Evolutionary conservation across 2,113 vertebrate genomes (phyloP), one percentile per base, ranked within the genome.

Genomic region (Meleagris gallopavo): DNA sequence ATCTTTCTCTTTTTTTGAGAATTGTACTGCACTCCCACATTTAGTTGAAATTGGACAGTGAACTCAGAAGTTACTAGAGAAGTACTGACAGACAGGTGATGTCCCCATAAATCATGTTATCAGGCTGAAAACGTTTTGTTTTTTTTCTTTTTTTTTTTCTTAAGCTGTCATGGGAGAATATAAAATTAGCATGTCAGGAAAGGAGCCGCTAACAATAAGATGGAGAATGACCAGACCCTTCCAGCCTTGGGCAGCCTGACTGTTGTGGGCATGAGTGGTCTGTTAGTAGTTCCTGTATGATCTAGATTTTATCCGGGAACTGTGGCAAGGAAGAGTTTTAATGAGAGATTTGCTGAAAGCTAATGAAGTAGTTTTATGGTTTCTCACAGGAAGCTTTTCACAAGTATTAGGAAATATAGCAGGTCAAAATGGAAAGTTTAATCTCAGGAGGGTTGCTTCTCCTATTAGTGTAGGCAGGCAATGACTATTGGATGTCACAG

Each of bases 111-210:
- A 88, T 88, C 60, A 70, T 77, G 20, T 83, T 91, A 76, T 61
- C 36, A 70, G 67, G n/a, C 30, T 93, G 21, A 88, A 93, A 76
- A 4, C 20, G 65, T 93, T 79, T 22, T 95, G 65, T 93, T 48
- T 57, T 95, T 76, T 22, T 95, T 22, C 57, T 96, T 76, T 25
- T 94, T 20, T 46, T 50, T 50, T 89, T 43, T 46, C 72, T 54
- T 2, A 4, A 86, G 32, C 67, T 92, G 36, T 73, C 74, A 69
- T 38, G 81, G 54, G 36, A 57, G 40, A 75, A 86, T 65, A 89
- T 72, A 82, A 91, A 91, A 58, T 34, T 71, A 88, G 22, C 36
- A 83, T 64, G 67, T 91, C 67, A 79, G 67, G 62, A 66, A 94
- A 94, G 85, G 83, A 89, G 60, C 73, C 21, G 10, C 27, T 82